A percentile compares a stretch with the other conserved stretches of the same genome.
Evolutionary conservation across 2,888 invertebrate genomes (phyloP).

Genomic region (Camptogramma bilineatum): DNA sequence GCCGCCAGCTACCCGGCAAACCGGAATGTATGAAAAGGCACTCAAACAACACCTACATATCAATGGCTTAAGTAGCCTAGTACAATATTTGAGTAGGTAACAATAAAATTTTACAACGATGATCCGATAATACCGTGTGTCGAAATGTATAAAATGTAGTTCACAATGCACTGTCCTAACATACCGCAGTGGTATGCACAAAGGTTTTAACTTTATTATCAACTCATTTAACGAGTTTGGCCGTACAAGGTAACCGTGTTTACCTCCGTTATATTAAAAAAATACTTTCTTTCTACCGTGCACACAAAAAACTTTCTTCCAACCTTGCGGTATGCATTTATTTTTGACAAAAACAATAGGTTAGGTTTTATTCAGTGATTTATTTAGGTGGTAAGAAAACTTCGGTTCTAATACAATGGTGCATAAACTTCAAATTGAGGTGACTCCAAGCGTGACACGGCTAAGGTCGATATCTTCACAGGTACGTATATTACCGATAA

Average conservation of each 20-base stretch:
- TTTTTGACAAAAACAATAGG: not conserved
- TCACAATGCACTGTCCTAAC: conserved; percentile 6
- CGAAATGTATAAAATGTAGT: conserved; percentile 25
- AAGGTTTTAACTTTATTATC: not conserved
- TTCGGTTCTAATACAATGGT: conserved; percentile 42
- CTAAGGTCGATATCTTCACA: conserved; percentile 65
- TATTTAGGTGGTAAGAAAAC: conserved; percentile 12
- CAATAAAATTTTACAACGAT: conserved; percentile 23
- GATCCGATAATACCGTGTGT: conserved; percentile 24
- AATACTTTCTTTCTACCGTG: not conserved
- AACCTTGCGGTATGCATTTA: conserved; percentile 5
- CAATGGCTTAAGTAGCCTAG: not conserved
- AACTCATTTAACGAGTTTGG: conserved; percentile 26
- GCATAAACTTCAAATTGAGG: conserved; percentile 42
- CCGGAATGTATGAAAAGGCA: too few relatives aligned
- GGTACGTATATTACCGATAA: conserved; percentile 50
- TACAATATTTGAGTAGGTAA: not conserved
- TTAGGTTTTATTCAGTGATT: not conserved
- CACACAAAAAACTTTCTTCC: not conserved
- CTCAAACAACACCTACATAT: not conserved
- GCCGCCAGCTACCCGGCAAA: too few relatives aligned
- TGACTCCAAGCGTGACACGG: conserved; percentile 50
- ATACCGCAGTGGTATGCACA: not conserved
- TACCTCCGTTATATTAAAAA: not conserved
- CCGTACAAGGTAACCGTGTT: conserved; percentile 20